Conservation (phyloP, 2,113 vertebrate species). For the Leptodactylus fuscus region DNA sequence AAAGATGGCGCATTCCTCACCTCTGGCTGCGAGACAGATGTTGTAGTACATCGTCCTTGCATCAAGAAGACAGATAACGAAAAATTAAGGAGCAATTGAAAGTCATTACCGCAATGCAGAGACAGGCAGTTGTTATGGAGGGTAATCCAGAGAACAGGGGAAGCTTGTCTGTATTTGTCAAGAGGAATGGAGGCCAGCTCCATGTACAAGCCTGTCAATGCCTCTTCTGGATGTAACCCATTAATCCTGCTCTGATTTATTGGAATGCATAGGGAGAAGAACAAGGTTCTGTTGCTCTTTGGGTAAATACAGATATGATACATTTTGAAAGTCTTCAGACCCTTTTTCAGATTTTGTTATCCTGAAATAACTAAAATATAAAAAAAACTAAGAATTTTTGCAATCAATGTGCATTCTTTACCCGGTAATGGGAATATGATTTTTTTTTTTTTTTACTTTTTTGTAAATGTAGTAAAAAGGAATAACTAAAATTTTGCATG, state of each 20-base stretch:
- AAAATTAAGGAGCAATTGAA: conserved; percentile 40
- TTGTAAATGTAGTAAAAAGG: too few relatives aligned
- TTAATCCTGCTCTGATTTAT: conserved; percentile 29
- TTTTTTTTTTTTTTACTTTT: too few relatives aligned
- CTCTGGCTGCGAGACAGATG: conserved; percentile 59
- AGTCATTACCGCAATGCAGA: conserved; percentile 56
- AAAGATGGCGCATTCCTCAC: conserved; percentile 41
- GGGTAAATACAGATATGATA: too few relatives aligned
- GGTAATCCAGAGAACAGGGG: conserved; percentile 6
- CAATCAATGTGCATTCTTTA: too few relatives aligned
- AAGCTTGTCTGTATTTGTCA: conserved; percentile 30
- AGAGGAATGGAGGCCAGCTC: background rate
- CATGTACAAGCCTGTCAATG: conserved; percentile 7
- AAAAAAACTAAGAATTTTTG: too few relatives aligned
- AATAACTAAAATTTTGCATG: too few relatives aligned
- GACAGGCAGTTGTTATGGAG: conserved; percentile 20
- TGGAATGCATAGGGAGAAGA: background rate
- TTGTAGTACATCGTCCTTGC: conserved; percentile 29
- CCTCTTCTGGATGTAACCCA: background rate
- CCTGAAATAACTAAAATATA: too few relatives aligned
- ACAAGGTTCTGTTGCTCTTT: too few relatives aligned
- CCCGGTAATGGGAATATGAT: too few relatives aligned
- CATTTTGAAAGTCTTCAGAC: too few relatives aligned
- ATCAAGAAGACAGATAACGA: conserved; percentile 13
- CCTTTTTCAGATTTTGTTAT: too few relatives aligned